Evolutionary conservation across 1,140 invertebrate genomes (phyloP).

Genomic region (Centruroides sculpturatus): DNA sequence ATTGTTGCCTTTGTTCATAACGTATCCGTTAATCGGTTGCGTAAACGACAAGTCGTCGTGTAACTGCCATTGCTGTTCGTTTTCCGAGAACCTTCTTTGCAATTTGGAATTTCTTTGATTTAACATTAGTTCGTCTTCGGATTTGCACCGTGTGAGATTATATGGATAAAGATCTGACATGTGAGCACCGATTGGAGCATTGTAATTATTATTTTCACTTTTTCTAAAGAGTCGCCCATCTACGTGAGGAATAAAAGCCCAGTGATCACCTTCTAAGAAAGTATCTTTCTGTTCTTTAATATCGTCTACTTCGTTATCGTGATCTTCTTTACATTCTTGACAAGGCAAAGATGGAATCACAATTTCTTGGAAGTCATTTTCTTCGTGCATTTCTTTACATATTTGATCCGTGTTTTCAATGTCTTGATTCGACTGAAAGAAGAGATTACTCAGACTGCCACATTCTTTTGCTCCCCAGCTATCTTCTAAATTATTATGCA

Average conservation of each 20-base stretch:
- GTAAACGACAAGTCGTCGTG: background rate
- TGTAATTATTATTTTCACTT: slow-evolving; percentile 3
- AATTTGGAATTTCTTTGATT: slow-evolving; percentile 6
- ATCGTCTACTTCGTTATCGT: background rate
- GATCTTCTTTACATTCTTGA: background rate
- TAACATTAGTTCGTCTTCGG: slow-evolving; percentile 12
- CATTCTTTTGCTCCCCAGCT: background rate
- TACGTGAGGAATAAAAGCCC: slow-evolving; percentile 8
- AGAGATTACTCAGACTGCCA: slow-evolving; percentile 11
- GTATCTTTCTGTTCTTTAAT: background rate
- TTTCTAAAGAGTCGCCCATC: slow-evolving; percentile 5
- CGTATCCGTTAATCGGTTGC: no score
- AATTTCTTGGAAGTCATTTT: slow-evolving; percentile 7
- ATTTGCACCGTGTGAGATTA: slow-evolving; percentile 7
- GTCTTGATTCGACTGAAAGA: slow-evolving; percentile 7
- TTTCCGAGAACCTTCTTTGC: slow-evolving; percentile 9
- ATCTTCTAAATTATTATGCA: slow-evolving; percentile 3
- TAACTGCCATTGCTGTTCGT: slow-evolving; percentile 7
- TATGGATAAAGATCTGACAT: background rate
- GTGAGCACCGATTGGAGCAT: slow-evolving; percentile 6
- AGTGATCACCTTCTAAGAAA: slow-evolving; percentile 6
- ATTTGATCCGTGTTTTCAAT: slow-evolving; percentile 1
- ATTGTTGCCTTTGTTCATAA: no score
- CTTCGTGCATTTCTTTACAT: slow-evolving; percentile 4
- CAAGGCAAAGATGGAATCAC: slow-evolving; percentile 10